Evolutionary conservation across 2,797 vertebrate genomes (phyloP).

Genomic region (Chiroxiphia lanceolata): DNA sequence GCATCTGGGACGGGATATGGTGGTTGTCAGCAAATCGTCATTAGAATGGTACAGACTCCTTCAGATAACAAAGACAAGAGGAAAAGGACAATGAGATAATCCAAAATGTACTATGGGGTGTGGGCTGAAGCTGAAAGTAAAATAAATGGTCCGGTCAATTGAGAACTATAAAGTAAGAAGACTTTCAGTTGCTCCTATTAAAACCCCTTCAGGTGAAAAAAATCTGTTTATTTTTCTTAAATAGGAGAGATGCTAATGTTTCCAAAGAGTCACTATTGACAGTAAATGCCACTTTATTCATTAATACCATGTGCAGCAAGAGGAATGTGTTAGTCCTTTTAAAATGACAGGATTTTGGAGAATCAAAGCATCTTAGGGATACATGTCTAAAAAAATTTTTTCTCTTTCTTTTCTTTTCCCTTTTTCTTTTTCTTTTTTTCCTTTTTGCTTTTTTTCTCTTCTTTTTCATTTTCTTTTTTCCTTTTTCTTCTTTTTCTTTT

Average conservation of each 20-base stretch:
- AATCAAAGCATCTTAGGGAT: neutral
- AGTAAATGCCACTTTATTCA: neutral
- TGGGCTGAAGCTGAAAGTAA: neutral
- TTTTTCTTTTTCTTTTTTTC: fast-evolving
- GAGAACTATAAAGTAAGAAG: neutral
- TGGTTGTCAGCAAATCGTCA: neutral
- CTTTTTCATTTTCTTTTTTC: fast-evolving
- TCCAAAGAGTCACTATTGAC: neutral
- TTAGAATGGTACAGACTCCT: neutral
- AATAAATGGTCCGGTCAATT: neutral
- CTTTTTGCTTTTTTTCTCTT: fast-evolving
- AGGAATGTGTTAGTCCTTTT: neutral
- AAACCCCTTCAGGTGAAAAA: neutral
- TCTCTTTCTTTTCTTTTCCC: fast-evolving
- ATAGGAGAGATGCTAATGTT: neutral
- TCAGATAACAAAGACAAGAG: neutral
- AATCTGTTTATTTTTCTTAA: neutral
- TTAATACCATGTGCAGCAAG: neutral
- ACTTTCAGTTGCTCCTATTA: neutral
- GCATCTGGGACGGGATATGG: neutral
- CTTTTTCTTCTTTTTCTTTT: too few species aligned
- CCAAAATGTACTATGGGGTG: neutral
- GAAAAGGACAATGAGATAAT: neutral
- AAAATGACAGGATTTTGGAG: neutral
- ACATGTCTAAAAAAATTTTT: neutral